Percentiles rank a stretch among this genome's conserved stretches.
Evolutionary conservation across 2,113 vertebrate species (phyloP).

Genomic region (Sebastes schlegelii): DNA sequence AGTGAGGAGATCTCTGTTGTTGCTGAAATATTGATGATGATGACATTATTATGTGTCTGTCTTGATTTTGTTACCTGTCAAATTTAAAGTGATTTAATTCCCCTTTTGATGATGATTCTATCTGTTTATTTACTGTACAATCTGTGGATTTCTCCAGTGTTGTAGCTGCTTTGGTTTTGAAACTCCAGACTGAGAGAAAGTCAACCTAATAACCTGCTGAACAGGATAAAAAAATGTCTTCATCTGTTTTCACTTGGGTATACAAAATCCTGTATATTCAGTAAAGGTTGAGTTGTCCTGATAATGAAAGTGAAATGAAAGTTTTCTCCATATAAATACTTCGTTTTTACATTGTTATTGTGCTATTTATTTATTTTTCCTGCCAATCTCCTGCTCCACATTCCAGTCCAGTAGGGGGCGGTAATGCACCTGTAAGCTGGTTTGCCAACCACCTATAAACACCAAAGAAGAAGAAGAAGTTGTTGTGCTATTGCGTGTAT

Average conservation of each 20-base stretch:
- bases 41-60: conserved; percentile 3
- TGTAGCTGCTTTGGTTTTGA: background rate
- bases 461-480: too few relatives aligned
- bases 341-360: background rate
- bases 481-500: background rate
- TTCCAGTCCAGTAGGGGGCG: too few relatives aligned
- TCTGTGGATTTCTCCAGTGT: background rate
- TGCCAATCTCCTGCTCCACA: too few relatives aligned
- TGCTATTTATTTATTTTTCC: too few relatives aligned
- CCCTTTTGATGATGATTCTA: background rate
- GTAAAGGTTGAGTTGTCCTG: background rate
- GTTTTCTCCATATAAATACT: background rate
- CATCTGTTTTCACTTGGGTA: background rate
- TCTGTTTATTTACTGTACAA: background rate
- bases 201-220: background rate
- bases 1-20: conserved; percentile 9
- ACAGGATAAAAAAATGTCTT: background rate
- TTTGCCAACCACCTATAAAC: too few relatives aligned
- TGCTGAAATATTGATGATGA: background rate
- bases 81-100: background rate
- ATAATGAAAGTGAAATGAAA: background rate
- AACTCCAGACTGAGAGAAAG: background rate
- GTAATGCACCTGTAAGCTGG: too few relatives aligned
- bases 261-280: background rate
- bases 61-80: background rate